Percentiles rank a stretch among this genome's conserved stretches.
Conservation (phyloP, 2,888 invertebrate genomes). For the Cecidostiba fungosa region DNA sequence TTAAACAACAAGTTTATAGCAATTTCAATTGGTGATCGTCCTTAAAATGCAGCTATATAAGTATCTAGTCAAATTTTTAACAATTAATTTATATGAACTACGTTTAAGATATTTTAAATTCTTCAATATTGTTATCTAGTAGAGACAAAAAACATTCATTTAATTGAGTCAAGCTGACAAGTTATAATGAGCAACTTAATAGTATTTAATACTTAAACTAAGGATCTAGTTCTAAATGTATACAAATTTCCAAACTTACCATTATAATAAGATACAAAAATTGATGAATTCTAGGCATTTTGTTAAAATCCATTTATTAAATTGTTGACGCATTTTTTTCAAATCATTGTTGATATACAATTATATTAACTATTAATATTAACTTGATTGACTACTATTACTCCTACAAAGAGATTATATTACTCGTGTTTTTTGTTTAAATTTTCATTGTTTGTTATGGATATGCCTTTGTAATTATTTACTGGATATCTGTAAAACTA, state of each 20-base stretch:
- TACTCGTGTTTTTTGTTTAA: constrained; percentile 13
- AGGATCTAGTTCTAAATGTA: constrained; percentile 26
- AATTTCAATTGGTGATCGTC: not conserved
- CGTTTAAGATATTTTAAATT: constrained; percentile 31
- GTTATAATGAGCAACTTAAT: not conserved
- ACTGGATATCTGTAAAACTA: not conserved
- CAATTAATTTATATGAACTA: constrained; percentile 15
- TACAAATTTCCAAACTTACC: constrained; percentile 16
- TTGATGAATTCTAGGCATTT: constrained; percentile 33
- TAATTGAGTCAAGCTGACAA: not conserved
- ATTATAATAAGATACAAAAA: not conserved
- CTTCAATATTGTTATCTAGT: constrained; percentile 23
- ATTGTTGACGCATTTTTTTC: not conserved
- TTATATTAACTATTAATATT: constrained; percentile 3
- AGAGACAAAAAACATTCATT: constrained; percentile 19
- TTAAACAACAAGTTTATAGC: not conserved
- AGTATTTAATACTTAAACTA: constrained; percentile 12
- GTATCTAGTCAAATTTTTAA: constrained; percentile 53
- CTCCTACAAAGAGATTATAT: not conserved
- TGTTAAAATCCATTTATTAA: constrained; percentile 2
- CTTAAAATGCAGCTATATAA: not conserved
- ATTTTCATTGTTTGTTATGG: not conserved
- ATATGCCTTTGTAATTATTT: not conserved
- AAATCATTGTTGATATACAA: constrained; percentile 9
- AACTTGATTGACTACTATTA: constrained; percentile 30